These are phyloP conservation scores for Orientallactaga sibirica DNA, from an alignment of 2,797 vertebrate genomes.

Conservation along the genomic window DNA sequence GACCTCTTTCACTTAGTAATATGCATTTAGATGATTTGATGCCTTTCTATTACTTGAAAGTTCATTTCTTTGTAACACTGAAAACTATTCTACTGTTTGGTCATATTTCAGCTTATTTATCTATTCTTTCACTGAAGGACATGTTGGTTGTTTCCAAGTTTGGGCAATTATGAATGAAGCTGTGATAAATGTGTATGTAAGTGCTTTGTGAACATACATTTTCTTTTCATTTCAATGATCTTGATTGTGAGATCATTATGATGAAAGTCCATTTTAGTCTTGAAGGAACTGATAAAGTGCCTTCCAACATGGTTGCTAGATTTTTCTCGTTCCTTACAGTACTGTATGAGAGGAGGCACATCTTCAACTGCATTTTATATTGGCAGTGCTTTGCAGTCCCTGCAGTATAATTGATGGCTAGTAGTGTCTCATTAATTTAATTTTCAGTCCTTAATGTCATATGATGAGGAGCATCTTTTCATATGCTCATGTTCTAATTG, in stretches of 20 bases:
- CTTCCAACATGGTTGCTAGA: not conserved
- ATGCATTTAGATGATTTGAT: not conserved
- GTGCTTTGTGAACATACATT: not conserved
- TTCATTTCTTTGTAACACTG: not conserved
- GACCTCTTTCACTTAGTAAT: not conserved
- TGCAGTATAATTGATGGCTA: too few species aligned
- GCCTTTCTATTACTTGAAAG: not conserved
- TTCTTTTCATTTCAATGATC: not conserved
- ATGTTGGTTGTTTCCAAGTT: too few species aligned
- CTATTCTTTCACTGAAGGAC: too few species aligned
- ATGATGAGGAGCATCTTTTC: not conserved
- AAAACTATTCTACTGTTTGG: not conserved
- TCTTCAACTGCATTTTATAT: not conserved
- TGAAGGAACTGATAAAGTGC: not conserved
- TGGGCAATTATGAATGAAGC: too few species aligned
- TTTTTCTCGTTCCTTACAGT: not conserved
- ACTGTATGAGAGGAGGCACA: too few species aligned
- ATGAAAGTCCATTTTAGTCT: too few species aligned
- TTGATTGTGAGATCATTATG: not conserved
- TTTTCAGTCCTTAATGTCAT: not conserved
- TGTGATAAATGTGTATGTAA: not conserved
- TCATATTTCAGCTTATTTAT: not conserved
- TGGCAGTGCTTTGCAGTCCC: not conserved
- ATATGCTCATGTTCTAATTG: not conserved
- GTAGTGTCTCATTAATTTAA: not conserved